Conservation (phyloP, 2,888 invertebrate species). For the Campopleginae sp. region DNA sequence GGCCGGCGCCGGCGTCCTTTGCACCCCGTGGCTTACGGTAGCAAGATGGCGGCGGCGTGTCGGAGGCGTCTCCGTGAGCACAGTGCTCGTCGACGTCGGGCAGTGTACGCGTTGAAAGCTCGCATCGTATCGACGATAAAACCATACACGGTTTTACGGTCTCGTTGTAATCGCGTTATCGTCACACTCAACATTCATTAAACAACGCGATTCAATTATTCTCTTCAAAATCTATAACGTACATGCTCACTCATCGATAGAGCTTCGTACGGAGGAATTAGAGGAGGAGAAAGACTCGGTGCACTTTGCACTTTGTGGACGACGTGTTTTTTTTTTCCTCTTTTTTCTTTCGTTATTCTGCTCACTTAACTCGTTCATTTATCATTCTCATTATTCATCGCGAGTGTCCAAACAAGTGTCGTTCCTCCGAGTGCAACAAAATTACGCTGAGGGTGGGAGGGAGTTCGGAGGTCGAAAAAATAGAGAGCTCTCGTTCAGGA, state of each 20-base stretch:
- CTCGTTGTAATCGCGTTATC: neutral
- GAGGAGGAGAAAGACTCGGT: neutral
- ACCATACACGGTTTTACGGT: neutral
- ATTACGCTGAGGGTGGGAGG: neutral
- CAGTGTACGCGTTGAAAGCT: slow-evolving; percentile 79
- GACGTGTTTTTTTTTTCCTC: neutral
- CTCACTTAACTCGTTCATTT: neutral
- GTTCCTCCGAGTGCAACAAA: slow-evolving; percentile 3
- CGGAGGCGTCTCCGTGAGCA: slow-evolving; percentile 84
- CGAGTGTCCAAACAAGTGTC: slow-evolving; percentile 13
- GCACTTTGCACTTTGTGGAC: slow-evolving; percentile 1
- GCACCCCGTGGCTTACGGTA: slow-evolving; percentile 76
- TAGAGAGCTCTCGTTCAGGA: neutral
- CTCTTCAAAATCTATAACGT: slow-evolving; percentile 10
- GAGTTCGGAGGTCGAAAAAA: slow-evolving; percentile 1
- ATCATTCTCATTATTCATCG: neutral
- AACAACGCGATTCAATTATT: neutral
- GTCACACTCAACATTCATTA: neutral
- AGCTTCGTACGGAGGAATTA: neutral
- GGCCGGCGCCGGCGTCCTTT: slow-evolving; percentile 78
- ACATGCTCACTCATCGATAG: neutral
- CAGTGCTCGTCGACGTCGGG: slow-evolving; percentile 82
- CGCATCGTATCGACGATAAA: slow-evolving; percentile 72
- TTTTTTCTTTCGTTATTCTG: neutral
- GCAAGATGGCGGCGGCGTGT: slow-evolving; percentile 82